Evolutionary conservation across 2,888 invertebrate species (phyloP).

Genomic region (Ennomos erosarius): DNA sequence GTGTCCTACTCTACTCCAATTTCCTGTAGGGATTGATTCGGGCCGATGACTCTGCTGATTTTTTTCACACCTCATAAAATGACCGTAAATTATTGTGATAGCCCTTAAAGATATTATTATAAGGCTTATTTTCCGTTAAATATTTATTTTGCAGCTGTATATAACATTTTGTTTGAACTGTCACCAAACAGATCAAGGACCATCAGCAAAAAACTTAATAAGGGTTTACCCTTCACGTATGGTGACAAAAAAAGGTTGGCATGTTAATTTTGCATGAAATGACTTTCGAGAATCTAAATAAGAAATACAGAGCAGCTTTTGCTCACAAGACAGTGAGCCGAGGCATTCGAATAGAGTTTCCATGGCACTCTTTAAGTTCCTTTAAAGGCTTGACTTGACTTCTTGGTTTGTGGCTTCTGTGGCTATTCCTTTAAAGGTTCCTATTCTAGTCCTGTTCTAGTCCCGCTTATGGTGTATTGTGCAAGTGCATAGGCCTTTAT

Average conservation of each 20-base stretch:
- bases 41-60: conserved; percentile 66
- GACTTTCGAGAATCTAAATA: conserved; percentile 46
- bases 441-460: too few species aligned
- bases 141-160: background rate
- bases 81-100: background rate
- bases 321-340: too few species aligned
- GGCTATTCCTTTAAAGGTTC: too few species aligned
- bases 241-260: conserved; percentile 61
- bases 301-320: too few species aligned
- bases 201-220: conserved; percentile 60
- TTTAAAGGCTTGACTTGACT: too few species aligned
- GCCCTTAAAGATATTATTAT: background rate
- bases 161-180: conserved; percentile 34
- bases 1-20: conserved; percentile 57
- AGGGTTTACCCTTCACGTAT: conserved; percentile 56
- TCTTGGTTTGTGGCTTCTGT: too few species aligned
- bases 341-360: too few species aligned
- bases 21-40: conserved; percentile 53
- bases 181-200: conserved; percentile 49
- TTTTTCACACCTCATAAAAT: conserved; percentile 39
- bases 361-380: too few species aligned
- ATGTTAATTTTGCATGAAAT: conserved; percentile 80
- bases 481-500: too few species aligned
- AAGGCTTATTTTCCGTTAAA: conserved; percentile 31
- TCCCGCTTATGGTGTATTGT: too few species aligned